Percentiles rank a stretch among this genome's conserved stretches.
Conservation (phyloP, 2,113 vertebrate species). For the Hippopotamus amphibius region DNA sequence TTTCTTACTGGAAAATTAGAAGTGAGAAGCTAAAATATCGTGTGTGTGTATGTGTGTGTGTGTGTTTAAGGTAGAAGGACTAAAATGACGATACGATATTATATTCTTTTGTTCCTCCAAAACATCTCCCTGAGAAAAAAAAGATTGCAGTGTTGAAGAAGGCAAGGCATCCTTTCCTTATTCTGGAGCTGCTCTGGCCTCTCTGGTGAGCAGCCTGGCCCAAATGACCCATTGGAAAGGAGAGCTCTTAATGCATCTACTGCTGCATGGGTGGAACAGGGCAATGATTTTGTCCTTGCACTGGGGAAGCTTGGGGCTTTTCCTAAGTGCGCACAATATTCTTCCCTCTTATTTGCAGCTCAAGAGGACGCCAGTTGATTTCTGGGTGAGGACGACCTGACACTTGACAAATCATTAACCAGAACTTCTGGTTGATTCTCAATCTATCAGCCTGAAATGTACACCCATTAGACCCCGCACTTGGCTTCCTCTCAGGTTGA, state of each 20-base stretch:
- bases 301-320: background rate
- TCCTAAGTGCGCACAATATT: background rate
- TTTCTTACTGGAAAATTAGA: background rate
- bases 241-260: background rate
- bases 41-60: background rate
- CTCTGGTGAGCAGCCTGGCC: background rate
- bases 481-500: background rate
- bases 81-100: background rate
- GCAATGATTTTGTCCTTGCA: background rate
- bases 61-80: background rate
- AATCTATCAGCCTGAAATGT: background rate
- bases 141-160: background rate
- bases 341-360: background rate
- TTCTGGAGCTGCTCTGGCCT: background rate
- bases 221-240: background rate
- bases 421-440: background rate
- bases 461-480: background rate
- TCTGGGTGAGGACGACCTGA: background rate
- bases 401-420: constrained; percentile 3
- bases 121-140: background rate
- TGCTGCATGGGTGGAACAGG: background rate
- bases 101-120: background rate
- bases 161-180: background rate
- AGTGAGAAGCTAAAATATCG: background rate
- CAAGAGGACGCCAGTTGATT: background rate